Conservation (phyloP, 2,888 invertebrate genomes). For the Plagiodera versicolora region DNA sequence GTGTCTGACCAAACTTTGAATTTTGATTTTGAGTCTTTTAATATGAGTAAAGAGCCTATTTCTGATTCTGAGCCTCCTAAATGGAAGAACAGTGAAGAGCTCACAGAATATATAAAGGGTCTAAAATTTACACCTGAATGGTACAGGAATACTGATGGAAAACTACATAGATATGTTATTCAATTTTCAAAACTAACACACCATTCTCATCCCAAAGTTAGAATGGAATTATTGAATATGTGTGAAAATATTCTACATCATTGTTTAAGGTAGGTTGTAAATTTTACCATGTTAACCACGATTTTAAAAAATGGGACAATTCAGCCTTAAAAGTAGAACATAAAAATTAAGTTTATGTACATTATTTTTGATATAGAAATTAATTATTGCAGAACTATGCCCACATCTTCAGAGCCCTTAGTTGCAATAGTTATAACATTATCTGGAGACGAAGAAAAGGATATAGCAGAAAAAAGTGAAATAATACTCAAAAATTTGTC, state of each 20-base stretch:
- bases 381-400: slow-evolving; percentile 61
- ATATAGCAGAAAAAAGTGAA: slow-evolving; percentile 57
- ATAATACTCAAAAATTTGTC: slow-evolving; percentile 52
- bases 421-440: slow-evolving; percentile 70
- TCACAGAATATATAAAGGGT: slow-evolving; percentile 51
- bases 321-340: no score
- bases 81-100: slow-evolving; percentile 43
- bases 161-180: slow-evolving; percentile 58
- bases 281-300: no score
- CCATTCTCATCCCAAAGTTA: slow-evolving; percentile 65
- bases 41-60: not conserved
- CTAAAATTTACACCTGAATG: slow-evolving; percentile 58
- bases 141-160: slow-evolving; percentile 62
- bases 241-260: slow-evolving; percentile 61
- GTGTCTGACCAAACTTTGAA: slow-evolving; percentile 31
- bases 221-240: slow-evolving; percentile 64
- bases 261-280: slow-evolving; percentile 60
- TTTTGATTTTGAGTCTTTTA: slow-evolving; percentile 5
- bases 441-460: slow-evolving; percentile 65
- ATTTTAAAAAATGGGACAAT: not conserved
- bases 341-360: no score
- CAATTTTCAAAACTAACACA: slow-evolving; percentile 60
- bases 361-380: no score
- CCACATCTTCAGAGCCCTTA: slow-evolving; percentile 61
- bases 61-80: slow-evolving; percentile 23